Conservation (phyloP, 2,888 invertebrate species). For the Belgica antarctica region DNA sequence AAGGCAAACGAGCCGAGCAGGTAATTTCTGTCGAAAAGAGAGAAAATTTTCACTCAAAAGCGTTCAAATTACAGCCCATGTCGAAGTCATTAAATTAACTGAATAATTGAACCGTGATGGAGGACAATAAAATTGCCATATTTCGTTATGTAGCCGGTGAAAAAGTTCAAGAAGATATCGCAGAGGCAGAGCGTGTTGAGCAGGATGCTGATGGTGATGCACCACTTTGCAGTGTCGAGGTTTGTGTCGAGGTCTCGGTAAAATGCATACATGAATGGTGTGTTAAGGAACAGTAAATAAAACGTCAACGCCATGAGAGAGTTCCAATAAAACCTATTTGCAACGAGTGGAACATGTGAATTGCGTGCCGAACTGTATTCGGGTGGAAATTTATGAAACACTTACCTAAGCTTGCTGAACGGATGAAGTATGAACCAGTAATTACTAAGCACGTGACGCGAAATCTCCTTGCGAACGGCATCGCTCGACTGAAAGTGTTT, state of each 20-base stretch:
- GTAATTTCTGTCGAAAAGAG: constrained; percentile 50
- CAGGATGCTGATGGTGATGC: background rate
- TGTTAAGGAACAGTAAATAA: constrained; percentile 13
- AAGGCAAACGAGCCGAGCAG: constrained; percentile 49
- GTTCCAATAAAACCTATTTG: constrained; percentile 32
- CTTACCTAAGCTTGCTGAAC: constrained; percentile 49
- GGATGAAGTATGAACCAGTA: constrained; percentile 52
- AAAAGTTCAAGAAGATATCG: constrained; percentile 51
- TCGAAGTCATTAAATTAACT: constrained; percentile 31
- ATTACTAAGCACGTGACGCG: constrained; percentile 45
- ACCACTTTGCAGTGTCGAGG: background rate
- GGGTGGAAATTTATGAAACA: constrained; percentile 6
- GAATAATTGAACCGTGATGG: constrained; percentile 50
- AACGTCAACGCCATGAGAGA: constrained; percentile 26
- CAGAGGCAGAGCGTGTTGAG: constrained; percentile 48
- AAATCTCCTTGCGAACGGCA: constrained; percentile 45
- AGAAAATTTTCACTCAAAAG: background rate
- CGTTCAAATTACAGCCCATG: background rate
- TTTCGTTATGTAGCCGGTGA: constrained; percentile 53
- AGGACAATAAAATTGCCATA: constrained; percentile 51
- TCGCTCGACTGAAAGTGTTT: constrained; percentile 37
- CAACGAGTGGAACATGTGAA: constrained; percentile 20
- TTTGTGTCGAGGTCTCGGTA: constrained; percentile 19
- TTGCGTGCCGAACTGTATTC: constrained; percentile 19
- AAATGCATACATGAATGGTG: constrained; percentile 38